phyloP scores from a whole-genome alignment of 1,140 invertebrate species.

The Tribolium madens region DNA sequence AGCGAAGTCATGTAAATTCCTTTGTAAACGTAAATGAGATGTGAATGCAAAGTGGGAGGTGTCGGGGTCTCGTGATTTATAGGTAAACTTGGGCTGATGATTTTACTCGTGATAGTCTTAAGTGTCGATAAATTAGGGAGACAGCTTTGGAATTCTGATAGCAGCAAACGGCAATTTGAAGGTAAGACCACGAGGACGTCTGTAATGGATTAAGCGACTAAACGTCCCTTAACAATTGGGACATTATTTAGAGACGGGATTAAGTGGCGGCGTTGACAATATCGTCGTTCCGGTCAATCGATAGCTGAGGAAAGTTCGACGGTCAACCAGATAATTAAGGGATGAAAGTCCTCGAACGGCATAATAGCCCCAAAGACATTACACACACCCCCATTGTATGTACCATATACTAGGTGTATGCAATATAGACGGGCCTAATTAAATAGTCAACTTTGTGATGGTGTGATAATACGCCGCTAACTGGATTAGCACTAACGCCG shows the following conservation, averaged over 20 bases:
- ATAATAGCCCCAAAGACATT: slow-evolving; percentile 27
- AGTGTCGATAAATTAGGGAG: slow-evolving; percentile 26
- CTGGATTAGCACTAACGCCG: slow-evolving; percentile 38
- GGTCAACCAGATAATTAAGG: slow-evolving; percentile 37
- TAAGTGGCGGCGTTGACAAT: slow-evolving; percentile 28
- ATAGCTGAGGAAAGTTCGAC: slow-evolving; percentile 16
- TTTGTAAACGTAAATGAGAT: slow-evolving; percentile 13
- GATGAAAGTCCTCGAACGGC: slow-evolving; percentile 1
- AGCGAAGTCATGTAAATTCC: slow-evolving; percentile 9
- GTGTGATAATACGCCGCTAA: slow-evolving; percentile 22
- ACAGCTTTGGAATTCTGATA: slow-evolving; percentile 1
- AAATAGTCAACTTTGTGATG: slow-evolving; percentile 28
- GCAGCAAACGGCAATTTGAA: slow-evolving; percentile 7
- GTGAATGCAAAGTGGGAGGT: slow-evolving; percentile 7
- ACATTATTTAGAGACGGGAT: slow-evolving; percentile 30
- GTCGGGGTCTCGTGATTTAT: slow-evolving; percentile 6
- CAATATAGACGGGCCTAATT: slow-evolving; percentile 8
- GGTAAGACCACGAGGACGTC: background rate
- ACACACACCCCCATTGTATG: slow-evolving; percentile 2
- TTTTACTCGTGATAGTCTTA: slow-evolving; percentile 22
- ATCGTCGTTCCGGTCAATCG: slow-evolving; percentile 31
- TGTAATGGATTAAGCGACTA: slow-evolving; percentile 23
- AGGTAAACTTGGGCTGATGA: slow-evolving; percentile 28
- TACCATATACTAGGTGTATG: slow-evolving; percentile 10
- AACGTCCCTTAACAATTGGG: slow-evolving; percentile 21